Evolutionary conservation across 2,113 vertebrate genomes (phyloP).

Genomic region (Elanoides forficatus): DNA sequence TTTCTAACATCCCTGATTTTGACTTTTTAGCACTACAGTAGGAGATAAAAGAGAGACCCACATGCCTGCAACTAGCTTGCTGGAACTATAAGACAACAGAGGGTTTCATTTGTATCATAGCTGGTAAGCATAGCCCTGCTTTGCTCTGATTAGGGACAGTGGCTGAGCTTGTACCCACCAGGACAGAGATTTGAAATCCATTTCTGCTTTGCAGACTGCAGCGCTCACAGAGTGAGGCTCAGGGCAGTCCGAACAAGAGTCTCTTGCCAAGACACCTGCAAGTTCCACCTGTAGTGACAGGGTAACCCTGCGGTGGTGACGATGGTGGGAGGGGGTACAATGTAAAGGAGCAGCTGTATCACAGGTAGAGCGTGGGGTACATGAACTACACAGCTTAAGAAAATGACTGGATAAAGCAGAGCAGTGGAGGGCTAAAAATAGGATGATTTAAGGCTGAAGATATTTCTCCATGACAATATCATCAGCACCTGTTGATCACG

Average conservation of each 20-base stretch:
- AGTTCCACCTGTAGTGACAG: not conserved
- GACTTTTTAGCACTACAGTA: not conserved
- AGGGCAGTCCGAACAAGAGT: rapidly evolving
- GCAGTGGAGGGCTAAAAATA: not conserved
- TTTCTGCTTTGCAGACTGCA: not conserved
- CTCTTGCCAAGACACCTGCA: not conserved
- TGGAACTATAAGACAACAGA: not conserved
- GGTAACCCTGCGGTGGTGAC: rapidly evolving
- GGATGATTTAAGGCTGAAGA: not conserved
- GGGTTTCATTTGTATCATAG: rapidly evolving
- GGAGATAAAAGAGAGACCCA: not conserved
- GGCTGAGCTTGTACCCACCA: not conserved
- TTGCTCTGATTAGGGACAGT: no score
- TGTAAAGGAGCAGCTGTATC: not conserved
- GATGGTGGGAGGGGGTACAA: not conserved
- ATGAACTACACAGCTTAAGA: rapidly evolving
- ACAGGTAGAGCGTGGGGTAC: not conserved
- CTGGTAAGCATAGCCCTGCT: not conserved
- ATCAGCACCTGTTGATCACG: not conserved
- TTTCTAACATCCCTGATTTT: not conserved
- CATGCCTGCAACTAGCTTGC: not conserved
- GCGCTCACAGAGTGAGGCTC: not conserved
- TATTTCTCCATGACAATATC: not conserved
- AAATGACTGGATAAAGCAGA: not conserved
- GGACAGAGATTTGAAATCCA: not conserved